These are phyloP conservation scores for Orthosia gothica DNA, from an alignment of 2,888 invertebrate species.

Conservation along the genomic window DNA sequence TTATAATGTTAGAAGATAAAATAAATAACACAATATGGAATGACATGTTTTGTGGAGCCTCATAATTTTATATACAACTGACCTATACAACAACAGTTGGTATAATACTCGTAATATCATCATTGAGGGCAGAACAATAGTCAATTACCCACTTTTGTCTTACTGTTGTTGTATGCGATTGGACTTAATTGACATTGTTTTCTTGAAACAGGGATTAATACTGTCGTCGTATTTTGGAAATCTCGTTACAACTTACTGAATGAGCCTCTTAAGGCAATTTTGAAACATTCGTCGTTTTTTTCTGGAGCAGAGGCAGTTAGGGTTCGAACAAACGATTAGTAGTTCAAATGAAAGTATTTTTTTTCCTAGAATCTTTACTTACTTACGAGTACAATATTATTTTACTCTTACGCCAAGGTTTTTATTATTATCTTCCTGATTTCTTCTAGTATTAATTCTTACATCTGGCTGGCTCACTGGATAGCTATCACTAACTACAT, in stretches of 20 bases:
- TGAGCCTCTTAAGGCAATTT: constrained; percentile 36
- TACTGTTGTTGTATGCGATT: constrained; percentile 35
- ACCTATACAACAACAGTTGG: constrained; percentile 6
- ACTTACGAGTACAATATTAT: no score
- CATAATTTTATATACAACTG: constrained; percentile 8
- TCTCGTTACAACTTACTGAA: constrained; percentile 59
- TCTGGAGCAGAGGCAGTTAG: neutral
- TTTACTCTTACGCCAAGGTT: no score
- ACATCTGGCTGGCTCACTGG: no score
- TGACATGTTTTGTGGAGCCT: neutral
- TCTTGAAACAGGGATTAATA: constrained; percentile 52
- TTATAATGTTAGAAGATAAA: neutral
- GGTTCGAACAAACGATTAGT: neutral
- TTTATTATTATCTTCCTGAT: no score
- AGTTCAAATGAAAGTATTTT: neutral
- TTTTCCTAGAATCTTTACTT: no score
- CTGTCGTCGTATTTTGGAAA: constrained; percentile 53
- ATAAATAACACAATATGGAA: neutral
- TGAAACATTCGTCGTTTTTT: constrained; percentile 32
- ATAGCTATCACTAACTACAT: no score
- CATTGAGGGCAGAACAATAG: constrained; percentile 29
- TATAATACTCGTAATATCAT: constrained; percentile 5
- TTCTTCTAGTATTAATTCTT: no score
- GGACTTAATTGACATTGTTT: constrained; percentile 56
- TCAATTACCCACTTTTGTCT: constrained; percentile 50